Evolutionary conservation across 2,888 invertebrate genomes (phyloP).

Genomic region (Mylabris sibirica): DNA sequence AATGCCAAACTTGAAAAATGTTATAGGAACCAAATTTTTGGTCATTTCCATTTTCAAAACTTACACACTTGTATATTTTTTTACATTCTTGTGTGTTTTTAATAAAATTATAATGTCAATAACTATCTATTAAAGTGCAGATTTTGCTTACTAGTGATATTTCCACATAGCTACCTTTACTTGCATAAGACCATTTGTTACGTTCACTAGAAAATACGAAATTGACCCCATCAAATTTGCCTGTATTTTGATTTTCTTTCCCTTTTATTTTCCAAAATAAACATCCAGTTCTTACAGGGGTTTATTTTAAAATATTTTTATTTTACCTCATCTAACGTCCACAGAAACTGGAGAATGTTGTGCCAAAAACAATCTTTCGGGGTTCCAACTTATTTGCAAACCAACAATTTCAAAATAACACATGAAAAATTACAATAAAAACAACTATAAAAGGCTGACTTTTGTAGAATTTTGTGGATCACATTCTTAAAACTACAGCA

Average conservation of each 20-base stretch:
- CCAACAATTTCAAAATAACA: no score
- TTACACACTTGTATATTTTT: not conserved
- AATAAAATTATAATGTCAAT: no score
- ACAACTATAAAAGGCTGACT: not conserved
- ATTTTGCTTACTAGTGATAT: not conserved
- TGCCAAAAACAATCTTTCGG: no score
- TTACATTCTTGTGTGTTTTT: not conserved
- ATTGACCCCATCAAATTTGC: not conserved
- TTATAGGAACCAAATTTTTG: not conserved
- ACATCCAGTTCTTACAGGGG: no score
- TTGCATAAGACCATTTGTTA: not conserved
- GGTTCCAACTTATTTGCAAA: no score
- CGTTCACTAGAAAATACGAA: conserved; percentile 1
- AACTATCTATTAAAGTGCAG: not conserved
- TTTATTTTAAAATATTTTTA: no score
- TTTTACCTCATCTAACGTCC: no score
- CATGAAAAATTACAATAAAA: not conserved
- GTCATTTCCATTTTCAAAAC: not conserved
- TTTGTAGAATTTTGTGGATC: not conserved
- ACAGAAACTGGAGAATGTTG: no score
- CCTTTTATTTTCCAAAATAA: not conserved
- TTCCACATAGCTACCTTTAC: conserved; percentile 4
- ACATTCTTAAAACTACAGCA: no score
- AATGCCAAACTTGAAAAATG: no score
- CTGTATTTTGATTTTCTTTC: not conserved